phyloP scores from a whole-genome alignment of 2,113 vertebrate species.

The Corydoras sp. region DNA sequence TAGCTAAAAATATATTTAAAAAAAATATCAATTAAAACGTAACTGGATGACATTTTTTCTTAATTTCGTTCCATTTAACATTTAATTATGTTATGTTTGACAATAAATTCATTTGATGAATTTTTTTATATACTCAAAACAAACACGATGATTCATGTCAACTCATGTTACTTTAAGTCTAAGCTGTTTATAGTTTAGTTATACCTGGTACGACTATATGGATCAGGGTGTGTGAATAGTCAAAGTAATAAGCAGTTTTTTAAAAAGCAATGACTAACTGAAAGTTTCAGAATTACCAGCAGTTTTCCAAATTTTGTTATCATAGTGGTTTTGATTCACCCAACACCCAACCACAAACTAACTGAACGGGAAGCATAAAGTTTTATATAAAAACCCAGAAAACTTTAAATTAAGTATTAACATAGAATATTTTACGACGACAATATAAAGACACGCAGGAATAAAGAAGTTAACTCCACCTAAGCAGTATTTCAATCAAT shows the following conservation, averaged over 20 bases:
- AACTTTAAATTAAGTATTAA: neutral
- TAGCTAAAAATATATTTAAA: too few species aligned
- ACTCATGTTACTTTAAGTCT: too few species aligned
- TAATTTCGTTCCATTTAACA: too few species aligned
- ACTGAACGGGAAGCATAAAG: neutral
- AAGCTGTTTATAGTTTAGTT: too few species aligned
- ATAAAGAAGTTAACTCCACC: neutral
- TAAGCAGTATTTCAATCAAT: neutral
- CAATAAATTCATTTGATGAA: too few species aligned
- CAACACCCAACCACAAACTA: neutral
- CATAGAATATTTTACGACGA: neutral
- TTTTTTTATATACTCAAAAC: too few species aligned
- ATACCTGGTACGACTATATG: too few species aligned
- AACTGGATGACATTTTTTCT: too few species aligned
- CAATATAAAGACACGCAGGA: neutral
- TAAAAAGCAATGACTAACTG: slow-evolving; percentile 19
- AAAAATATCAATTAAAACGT: too few species aligned
- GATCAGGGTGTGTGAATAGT: too few species aligned
- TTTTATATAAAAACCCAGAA: neutral
- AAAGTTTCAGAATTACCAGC: neutral
- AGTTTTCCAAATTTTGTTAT: slow-evolving; percentile 12
- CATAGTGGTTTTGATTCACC: neutral
- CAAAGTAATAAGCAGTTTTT: slow-evolving; percentile 7
- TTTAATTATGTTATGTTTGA: too few species aligned
- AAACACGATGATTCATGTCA: too few species aligned